Base-by-base conservation (phyloP, 2,888 invertebrate genomes). In the Drosophila emarginata region DNA sequence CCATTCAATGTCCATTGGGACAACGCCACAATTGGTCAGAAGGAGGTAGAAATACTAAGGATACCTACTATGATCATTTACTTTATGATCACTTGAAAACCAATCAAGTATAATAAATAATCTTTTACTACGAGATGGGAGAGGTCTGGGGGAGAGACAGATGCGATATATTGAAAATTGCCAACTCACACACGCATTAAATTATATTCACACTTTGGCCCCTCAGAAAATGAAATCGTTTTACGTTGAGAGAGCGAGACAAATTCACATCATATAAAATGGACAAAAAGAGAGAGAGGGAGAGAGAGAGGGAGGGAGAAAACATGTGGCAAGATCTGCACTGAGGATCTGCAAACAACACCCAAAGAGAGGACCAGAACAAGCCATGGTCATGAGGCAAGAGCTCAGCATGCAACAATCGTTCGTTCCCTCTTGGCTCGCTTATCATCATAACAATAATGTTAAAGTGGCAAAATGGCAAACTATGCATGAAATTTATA, bases 191-290 rank as follows among this genome's bases (percentile, higher is more conserved):
- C 61, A 80, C 88, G 90, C 89, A 90, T 91, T 91, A 91, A 91
- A 91, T 91, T 91, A 91, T 91, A 91, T 91, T 91, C 91, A 91
- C 91, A 91, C 91, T 91, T 89, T 90, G 89, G 90, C 91, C 91
- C 84, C 84, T 88, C 87, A 89, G 89, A 90, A 89, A 88, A 89
- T 77, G 80, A 78, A 77, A 82, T 78, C 77, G 74, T 80, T 87
- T 88, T 88, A 88, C 79, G 74, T 62, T 1, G 28, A 65, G 74
- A 76, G 72, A 77, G 40, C 7, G 18, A 9, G 40, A 40, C 23
- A 23, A 23, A 23, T 23, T 23, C 23, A 2, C 4, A 23, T 23
- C 23, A 23, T 23, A 6, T n/a, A n/a, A n/a, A n/a, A n/a, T n/a
- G n/a, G n/a, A n/a, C n/a, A n/a, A n/a, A n/a, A n/a, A n/a, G n/a